phyloP scores from a whole-genome alignment of 1,140 invertebrate genomes.

The Hestina assimilis region DNA sequence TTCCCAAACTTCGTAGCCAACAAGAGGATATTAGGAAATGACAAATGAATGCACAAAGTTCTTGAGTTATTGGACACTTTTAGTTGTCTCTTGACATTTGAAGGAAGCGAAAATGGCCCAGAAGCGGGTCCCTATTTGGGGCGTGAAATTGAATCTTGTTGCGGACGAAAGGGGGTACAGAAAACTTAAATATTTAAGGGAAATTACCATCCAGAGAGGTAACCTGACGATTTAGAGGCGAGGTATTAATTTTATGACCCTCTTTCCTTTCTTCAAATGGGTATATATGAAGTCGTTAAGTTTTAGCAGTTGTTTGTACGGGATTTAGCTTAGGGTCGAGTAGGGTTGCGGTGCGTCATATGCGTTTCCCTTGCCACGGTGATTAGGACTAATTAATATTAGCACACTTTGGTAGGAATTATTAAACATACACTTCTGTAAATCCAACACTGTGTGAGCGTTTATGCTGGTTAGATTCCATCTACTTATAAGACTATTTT shows the following conservation, averaged over 20 bases:
- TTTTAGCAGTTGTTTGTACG: conserved; percentile 61
- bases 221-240: conserved; percentile 57
- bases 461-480: too few species aligned
- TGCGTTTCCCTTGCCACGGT: conserved; percentile 2
- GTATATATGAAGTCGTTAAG: conserved; percentile 69
- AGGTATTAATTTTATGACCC: conserved; percentile 74
- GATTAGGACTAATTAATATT: conserved; percentile 16
- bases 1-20: conserved; percentile 21
- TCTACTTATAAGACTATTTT: too few species aligned
- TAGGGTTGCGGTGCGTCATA: conserved; percentile 13
- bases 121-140: conserved; percentile 65
- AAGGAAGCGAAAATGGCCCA: conserved; percentile 58
- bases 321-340: conserved; percentile 41
- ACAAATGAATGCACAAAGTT: conserved; percentile 38
- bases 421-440: too few species aligned
- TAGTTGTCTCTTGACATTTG: conserved; percentile 66
- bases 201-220: conserved; percentile 60
- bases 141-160: conserved; percentile 78
- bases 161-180: conserved; percentile 62
- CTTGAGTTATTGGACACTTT: conserved; percentile 52
- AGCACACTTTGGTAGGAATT: conserved; percentile 10
- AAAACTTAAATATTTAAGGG: conserved; percentile 76
- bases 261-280: conserved; percentile 53
- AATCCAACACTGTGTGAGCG: too few species aligned
- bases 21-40: conserved; percentile 30